These are phyloP conservation scores for Litocranius walleri DNA, from an alignment of 2,113 vertebrate species.

Conservation along the genomic window DNA sequence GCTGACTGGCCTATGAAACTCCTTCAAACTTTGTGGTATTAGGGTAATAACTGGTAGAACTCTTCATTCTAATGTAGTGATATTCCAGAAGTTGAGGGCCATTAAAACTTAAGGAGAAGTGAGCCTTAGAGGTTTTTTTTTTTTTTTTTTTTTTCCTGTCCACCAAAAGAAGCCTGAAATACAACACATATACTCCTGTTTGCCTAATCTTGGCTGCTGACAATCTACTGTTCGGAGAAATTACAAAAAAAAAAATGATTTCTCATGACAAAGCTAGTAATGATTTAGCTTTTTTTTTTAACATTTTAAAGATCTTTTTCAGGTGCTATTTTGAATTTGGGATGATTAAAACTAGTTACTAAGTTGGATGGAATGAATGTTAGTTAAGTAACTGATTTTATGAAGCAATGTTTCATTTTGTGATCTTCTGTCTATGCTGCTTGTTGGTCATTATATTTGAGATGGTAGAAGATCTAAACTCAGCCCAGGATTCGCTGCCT, in stretches of 20 bases:
- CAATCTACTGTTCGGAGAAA: background rate
- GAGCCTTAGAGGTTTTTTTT: background rate
- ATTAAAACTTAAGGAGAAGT: background rate
- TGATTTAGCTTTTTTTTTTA: background rate
- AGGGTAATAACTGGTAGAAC: background rate
- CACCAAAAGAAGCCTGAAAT: background rate
- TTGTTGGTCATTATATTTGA: background rate
- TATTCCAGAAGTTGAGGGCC: background rate
- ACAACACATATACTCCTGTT: background rate
- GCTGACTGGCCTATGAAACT: background rate
- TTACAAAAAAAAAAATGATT: background rate
- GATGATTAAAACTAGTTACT: background rate
- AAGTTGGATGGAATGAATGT: background rate
- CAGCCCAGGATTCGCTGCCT: background rate
- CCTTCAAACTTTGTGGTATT: background rate
- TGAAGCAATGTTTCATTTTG: background rate
- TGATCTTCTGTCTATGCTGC: background rate
- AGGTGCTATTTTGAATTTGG: background rate
- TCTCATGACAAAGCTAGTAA: background rate
- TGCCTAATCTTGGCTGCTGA: background rate
- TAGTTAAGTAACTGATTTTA: background rate
- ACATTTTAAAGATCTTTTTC: background rate
- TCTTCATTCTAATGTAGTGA: background rate
- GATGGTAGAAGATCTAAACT: background rate
- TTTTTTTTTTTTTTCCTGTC: background rate